These are phyloP conservation scores for Gobionotothen gibberifrons DNA, from an alignment of 2,797 vertebrate species.

Conservation along the genomic window DNA sequence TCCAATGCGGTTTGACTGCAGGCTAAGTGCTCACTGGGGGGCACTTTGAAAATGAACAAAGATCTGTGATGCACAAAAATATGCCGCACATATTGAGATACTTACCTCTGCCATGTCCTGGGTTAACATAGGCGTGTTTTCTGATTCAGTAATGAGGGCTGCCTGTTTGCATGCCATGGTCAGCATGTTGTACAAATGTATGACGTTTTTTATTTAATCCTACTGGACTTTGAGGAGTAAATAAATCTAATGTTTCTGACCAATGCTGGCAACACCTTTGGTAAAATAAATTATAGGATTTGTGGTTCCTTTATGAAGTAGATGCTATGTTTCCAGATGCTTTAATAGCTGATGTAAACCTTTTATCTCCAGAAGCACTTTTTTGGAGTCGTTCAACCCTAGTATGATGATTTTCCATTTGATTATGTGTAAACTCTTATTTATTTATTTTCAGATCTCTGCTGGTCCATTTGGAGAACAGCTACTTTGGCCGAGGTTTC, in stretches of 20 bases:
- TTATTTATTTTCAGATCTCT: constrained; percentile 61
- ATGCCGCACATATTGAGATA: constrained; percentile 10
- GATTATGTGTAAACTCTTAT: not conserved
- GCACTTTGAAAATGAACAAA: constrained; percentile 35
- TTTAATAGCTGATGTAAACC: not conserved
- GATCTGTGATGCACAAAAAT: constrained; percentile 39
- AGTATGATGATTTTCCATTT: not conserved
- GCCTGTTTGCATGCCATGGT: not conserved
- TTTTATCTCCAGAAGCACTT: not conserved
- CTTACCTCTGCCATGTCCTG: constrained; percentile 22
- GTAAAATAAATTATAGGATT: too few species aligned
- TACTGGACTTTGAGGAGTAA: not conserved
- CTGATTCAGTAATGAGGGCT: constrained; percentile 14
- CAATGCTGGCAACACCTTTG: not conserved
- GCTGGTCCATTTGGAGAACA: constrained; percentile 85
- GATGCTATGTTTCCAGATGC: not conserved
- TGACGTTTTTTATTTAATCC: not conserved
- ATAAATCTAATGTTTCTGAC: not conserved
- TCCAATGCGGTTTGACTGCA: constrained; percentile 43
- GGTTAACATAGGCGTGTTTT: constrained; percentile 7
- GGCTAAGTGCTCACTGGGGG: constrained; percentile 55
- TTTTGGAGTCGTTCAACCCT: not conserved
- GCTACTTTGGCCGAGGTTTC: constrained; percentile 79
- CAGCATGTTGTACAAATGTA: too few species aligned
- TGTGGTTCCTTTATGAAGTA: too few species aligned